These are phyloP conservation scores for Proterorhinus semilunaris DNA, from an alignment of 2,113 vertebrate genomes.

Conservation along the genomic window DNA sequence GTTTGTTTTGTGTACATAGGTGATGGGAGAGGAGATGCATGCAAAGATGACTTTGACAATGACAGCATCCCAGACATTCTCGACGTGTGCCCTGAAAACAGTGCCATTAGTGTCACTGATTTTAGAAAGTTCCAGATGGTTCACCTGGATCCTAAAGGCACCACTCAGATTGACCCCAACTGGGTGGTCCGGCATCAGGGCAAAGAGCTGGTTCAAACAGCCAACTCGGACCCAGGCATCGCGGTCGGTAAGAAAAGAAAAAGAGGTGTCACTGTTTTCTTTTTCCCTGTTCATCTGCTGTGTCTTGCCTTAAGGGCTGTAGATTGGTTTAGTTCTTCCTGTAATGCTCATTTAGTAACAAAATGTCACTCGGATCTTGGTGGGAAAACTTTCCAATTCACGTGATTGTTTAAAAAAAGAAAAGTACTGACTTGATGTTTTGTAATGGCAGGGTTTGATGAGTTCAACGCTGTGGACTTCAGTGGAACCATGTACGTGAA, in stretches of 20 bases:
- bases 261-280: background rate
- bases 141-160: slow-evolving; percentile 95
- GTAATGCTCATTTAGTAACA: too few species aligned
- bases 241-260: slow-evolving; percentile 86
- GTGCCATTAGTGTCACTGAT: slow-evolving; percentile 90
- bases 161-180: slow-evolving; percentile 96
- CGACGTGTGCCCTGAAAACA: slow-evolving; percentile 95
- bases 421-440: background rate
- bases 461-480: slow-evolving; percentile 95
- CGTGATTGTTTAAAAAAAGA: too few species aligned
- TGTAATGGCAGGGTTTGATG: slow-evolving; percentile 84
- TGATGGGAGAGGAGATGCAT: slow-evolving; percentile 92
- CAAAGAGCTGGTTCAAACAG: slow-evolving; percentile 96
- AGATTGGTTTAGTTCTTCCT: too few species aligned
- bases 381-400: too few species aligned
- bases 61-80: slow-evolving; percentile 91
- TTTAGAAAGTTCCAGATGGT: slow-evolving; percentile 99
- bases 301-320: background rate
- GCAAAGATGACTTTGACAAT: slow-evolving; percentile 97
- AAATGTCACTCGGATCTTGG: too few species aligned
- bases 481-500: slow-evolving; percentile 98
- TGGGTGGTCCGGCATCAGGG: slow-evolving; percentile 98
- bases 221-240: slow-evolving; percentile 96
- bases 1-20: slow-evolving; percentile 67
- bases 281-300: too few species aligned